Base-by-base conservation (phyloP, 2,888 invertebrate species). In the Chrysina gloriosa region DNA sequence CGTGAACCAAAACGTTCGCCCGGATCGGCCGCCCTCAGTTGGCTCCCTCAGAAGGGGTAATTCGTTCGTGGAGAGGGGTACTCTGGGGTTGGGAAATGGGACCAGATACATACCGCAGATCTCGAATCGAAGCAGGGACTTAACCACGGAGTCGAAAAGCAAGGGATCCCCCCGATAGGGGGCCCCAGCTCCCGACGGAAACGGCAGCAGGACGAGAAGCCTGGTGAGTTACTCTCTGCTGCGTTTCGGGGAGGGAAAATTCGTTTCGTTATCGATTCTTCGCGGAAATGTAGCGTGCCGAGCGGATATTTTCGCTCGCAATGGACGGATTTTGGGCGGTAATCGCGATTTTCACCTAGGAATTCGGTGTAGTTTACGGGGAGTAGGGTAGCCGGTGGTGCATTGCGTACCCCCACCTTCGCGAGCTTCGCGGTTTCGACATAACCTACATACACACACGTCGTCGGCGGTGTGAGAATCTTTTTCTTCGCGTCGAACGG, bases 61-160 rank as follows among this genome's bases (percentile, higher is more conserved):
- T 68, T 81, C 81, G 72, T 79, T 79, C 76, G 78, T 79, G 77
- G 81, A 81, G 77, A 77, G 78, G 77, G 80, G 79, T 65, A 79
- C 23, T n/a, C n/a, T n/a, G n/a, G n/a, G 73, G 45, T 72, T 65
- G 83, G 85, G 84, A 85, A 72, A 86, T 86, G 79, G 86, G 85
- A 78, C 81, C 84, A 79, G 82, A 81, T 84, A 83, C 54, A 54
- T 48, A 52, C 67, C 69, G 67, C 65, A 72, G 72, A 71, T 69
- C 77, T 84, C 83, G 81, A 85, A 81, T 84, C 84, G 58, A n/a
- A 39, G 81, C 87, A 88, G 79, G 86, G 84, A 86, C 85, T 88
- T 89, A 74, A 77, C 70, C 86, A 87, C 87, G 86, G 88, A 89
- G 86, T 86, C 87, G 82, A 84, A 81, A 72, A 77, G 78, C 70